phyloP scores from a whole-genome alignment of 2,888 invertebrate genomes.

The Chaitophorus viminalis region DNA sequence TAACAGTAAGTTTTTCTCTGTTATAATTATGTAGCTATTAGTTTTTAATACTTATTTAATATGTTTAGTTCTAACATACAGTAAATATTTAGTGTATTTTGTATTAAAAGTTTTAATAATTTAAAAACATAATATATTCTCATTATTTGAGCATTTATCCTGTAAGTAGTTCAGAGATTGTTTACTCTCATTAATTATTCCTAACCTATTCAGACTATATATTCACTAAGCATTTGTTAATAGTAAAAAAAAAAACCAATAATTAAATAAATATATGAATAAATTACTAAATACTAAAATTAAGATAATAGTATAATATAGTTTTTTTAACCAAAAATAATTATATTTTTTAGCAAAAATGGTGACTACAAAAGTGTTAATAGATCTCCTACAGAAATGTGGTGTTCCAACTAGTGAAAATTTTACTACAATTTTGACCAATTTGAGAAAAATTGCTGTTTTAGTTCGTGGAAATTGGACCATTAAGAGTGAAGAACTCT shows the following conservation, averaged over 20 bases:
- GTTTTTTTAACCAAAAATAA: not conserved
- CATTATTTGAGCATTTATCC: not conserved
- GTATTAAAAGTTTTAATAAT: too few species aligned
- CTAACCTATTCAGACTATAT: too few species aligned
- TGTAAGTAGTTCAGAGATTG: not conserved
- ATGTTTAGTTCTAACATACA: too few species aligned
- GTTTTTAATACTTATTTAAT: not conserved
- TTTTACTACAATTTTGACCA: constrained; percentile 7
- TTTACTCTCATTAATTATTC: too few species aligned
- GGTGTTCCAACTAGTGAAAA: constrained; percentile 27
- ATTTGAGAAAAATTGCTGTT: constrained; percentile 35
- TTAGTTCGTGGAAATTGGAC: constrained; percentile 35
- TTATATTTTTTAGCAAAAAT: constrained; percentile 46
- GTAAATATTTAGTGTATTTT: too few species aligned
- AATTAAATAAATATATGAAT: too few species aligned
- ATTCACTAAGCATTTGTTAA: too few species aligned
- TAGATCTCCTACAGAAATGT: constrained; percentile 25
- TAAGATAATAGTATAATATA: not conserved
- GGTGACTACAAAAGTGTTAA: constrained; percentile 30
- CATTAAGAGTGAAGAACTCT: constrained; percentile 41
- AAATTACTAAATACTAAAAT: too few species aligned
- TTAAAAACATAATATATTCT: not conserved
- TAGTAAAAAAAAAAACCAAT: too few species aligned
- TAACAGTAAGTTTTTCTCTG: constrained; percentile 37
- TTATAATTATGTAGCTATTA: not conserved